These are phyloP conservation scores for Gymnobelideus leadbeateri DNA, from an alignment of 2,113 vertebrate species.

Conservation along the genomic window DNA sequence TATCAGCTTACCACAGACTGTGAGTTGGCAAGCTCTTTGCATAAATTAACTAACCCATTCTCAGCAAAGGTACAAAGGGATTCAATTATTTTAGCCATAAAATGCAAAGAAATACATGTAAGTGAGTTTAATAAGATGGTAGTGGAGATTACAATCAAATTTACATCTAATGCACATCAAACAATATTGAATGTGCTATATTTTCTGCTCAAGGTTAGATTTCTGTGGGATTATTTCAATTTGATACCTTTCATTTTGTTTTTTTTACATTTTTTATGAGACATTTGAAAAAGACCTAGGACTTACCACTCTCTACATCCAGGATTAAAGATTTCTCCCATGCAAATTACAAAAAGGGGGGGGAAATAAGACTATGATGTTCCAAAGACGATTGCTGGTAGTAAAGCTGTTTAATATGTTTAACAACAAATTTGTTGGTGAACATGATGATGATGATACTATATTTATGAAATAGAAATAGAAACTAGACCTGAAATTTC, in stretches of 20 bases:
- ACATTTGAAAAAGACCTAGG: not conserved
- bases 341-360: not conserved
- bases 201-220: not conserved
- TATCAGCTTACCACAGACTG: slow-evolving; percentile 45
- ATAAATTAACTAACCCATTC: slow-evolving; percentile 37
- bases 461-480: not conserved
- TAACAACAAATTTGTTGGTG: not conserved
- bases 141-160: not conserved
- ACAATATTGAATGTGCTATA: not conserved
- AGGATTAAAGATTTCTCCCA: not conserved
- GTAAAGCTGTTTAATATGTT: not conserved
- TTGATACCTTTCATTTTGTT: not conserved
- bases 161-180: not conserved
- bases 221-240: not conserved
- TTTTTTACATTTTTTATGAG: not conserved
- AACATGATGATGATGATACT: not conserved
- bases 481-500: not conserved
- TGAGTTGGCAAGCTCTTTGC: slow-evolving; percentile 4
- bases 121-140: not conserved
- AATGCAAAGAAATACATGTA: not conserved
- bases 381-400: not conserved
- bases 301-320: not conserved
- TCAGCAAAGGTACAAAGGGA: not conserved
- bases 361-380: not conserved
- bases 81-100: slow-evolving; percentile 19